These are phyloP conservation scores for Acronicta alni DNA, from an alignment of 2,888 invertebrate species.

Conservation along the genomic window DNA sequence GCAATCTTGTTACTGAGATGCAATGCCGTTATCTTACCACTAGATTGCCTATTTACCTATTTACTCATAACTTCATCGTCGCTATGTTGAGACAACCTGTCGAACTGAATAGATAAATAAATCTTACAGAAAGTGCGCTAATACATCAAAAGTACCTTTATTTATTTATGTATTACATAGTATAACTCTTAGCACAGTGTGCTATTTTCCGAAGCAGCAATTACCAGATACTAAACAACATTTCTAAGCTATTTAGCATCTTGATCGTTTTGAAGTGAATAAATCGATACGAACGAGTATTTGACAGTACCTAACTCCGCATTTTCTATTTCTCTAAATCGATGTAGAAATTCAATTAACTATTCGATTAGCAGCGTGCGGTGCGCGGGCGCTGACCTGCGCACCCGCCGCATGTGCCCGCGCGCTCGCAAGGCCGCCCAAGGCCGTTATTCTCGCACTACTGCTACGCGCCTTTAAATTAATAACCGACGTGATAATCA, in stretches of 20 bases:
- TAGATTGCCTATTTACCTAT: constrained; percentile 64
- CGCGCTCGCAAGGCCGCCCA: constrained; percentile 82
- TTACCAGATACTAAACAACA: constrained; percentile 17
- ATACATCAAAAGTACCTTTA: constrained; percentile 7
- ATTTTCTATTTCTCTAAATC: constrained; percentile 44
- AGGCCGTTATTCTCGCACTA: constrained; percentile 79
- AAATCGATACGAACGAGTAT: constrained; percentile 26
- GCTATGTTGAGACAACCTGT: constrained; percentile 27
- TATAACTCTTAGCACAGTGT: constrained; percentile 14
- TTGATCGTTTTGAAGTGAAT: constrained; percentile 12
- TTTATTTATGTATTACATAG: constrained; percentile 12
- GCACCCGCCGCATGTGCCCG: constrained; percentile 51
- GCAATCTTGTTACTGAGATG: constrained; percentile 68
- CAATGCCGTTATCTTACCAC: constrained; percentile 68
- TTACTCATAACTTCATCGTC: constrained; percentile 54
- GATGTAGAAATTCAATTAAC: constrained; percentile 59
- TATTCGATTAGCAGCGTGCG: constrained; percentile 63
- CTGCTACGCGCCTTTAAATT: constrained; percentile 41
- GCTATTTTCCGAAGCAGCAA: constrained; percentile 16
- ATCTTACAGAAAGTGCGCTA: constrained; percentile 20
- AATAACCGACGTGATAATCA: constrained; percentile 38
- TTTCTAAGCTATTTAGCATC: constrained; percentile 10
- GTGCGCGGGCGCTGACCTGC: constrained; percentile 67
- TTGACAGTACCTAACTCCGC: constrained; percentile 30
- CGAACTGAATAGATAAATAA: constrained; percentile 34